Conservation (phyloP, 2,888 invertebrate species). For the Leptopilina myrica region DNA sequence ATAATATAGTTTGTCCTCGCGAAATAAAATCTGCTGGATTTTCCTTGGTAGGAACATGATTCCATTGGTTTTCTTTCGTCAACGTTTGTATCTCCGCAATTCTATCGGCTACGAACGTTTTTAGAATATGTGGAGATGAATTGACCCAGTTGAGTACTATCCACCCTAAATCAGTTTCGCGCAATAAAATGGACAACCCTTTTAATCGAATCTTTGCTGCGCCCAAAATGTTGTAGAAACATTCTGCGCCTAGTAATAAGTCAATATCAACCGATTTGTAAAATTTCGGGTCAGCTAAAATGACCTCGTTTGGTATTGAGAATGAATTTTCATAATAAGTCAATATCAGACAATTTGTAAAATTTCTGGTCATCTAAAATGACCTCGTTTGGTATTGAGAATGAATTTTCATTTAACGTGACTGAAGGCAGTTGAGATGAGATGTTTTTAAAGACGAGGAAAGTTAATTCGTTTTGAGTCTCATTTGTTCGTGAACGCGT, state of each 20-base stretch:
- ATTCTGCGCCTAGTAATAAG: slow-evolving; percentile 46
- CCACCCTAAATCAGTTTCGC: too few relatives aligned
- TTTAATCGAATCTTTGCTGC: too few relatives aligned
- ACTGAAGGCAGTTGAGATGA: slow-evolving; percentile 44
- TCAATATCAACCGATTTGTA: slow-evolving; percentile 45
- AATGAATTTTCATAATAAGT: slow-evolving; percentile 40
- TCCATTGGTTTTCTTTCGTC: too few relatives aligned
- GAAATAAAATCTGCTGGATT: too few relatives aligned
- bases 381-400: slow-evolving; percentile 46
- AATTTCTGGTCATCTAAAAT: slow-evolving; percentile 48
- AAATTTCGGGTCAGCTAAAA: slow-evolving; percentile 48
- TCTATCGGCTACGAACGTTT: neutral
- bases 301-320: slow-evolving; percentile 44
- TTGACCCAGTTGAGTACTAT: neutral
- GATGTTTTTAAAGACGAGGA: slow-evolving; percentile 46
- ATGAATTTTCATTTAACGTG: slow-evolving; percentile 26
- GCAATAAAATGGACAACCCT: too few relatives aligned
- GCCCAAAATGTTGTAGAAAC: slow-evolving; percentile 42
- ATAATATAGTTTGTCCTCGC: too few relatives aligned
- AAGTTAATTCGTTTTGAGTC: slow-evolving; percentile 37
- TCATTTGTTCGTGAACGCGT: slow-evolving; percentile 43
- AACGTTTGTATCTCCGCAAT: too few relatives aligned
- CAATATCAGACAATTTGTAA: slow-evolving; percentile 43
- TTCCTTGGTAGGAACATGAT: too few relatives aligned
- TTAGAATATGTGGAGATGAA: neutral